Conservation (phyloP, 2,888 invertebrate genomes). For the Tetranychus truncatus region DNA sequence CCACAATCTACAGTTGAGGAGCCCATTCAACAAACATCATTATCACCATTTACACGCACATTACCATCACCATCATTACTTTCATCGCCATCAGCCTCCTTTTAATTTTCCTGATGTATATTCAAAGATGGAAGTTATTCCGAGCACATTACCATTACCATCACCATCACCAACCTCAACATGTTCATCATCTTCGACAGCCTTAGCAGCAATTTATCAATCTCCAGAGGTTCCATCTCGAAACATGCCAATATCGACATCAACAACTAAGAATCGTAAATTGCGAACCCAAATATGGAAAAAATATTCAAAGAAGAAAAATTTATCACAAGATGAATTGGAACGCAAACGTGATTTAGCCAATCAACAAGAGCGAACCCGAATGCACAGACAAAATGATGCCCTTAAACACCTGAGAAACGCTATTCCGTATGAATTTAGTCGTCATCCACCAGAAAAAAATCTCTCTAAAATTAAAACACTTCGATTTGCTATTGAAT, state of each 20-base stretch:
- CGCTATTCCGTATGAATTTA: slow-evolving; percentile 10
- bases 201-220: too few species aligned
- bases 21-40: too few species aligned
- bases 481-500: slow-evolving; percentile 18
- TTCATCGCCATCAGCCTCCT: background rate
- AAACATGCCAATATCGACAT: background rate
- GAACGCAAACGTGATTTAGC: slow-evolving; percentile 21
- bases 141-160: background rate
- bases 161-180: background rate
- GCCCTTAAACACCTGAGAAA: slow-evolving; percentile 17
- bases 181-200: background rate
- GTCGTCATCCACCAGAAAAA: slow-evolving; percentile 9
- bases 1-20: too few species aligned
- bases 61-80: background rate
- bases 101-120: background rate
- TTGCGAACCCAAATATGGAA: slow-evolving; percentile 12
- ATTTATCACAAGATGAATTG: slow-evolving; percentile 15
- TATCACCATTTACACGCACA: background rate
- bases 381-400: slow-evolving; percentile 21
- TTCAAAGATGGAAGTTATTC: background rate
- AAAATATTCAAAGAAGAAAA: slow-evolving; percentile 17
- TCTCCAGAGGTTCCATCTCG: too few species aligned
- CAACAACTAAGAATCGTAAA: background rate
- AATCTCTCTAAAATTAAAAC: slow-evolving; percentile 21
- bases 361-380: slow-evolving; percentile 19